Evolutionary conservation across 2,797 vertebrate species (phyloP), one percentile per base, ranked within the genome.

Genomic region (Enteromius paludinosus): DNA sequence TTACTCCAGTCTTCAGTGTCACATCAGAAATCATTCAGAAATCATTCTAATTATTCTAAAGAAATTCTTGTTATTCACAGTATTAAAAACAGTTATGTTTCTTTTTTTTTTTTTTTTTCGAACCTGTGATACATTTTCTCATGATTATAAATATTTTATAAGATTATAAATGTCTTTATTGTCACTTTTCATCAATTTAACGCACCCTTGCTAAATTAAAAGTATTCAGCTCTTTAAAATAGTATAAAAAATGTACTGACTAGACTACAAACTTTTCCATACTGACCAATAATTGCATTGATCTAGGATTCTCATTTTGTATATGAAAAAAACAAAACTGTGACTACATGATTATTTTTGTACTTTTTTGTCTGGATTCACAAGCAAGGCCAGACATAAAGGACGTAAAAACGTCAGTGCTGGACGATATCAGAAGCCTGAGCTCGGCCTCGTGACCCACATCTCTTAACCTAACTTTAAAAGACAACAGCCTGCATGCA

Each of bases 401-500:
- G 59, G 6, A 70, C 1, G 14, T 5, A 41, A 41, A 49, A 49
- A 25, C 5, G 4, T 52, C 70, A 54, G n/a, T 74, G 28, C 33
- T 25, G 11, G 70, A 65, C 41, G 70, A 66, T 30, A n/a, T 71
- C 87, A 87, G 78, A 83, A 85, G 76, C 84, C 77, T 72, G 77
- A 81, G 86, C 88, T 93, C 90, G 89, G 88, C 89, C 89, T 84
- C 85, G 73, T 90, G 90, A 93, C 86, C 85, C 88, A 82, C 86
- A 75, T 71, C 83, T 87, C 87, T 83, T 78, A 78, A 87, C 82
- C 84, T 85, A 87, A 86, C 87, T 91, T 91, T 88, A 88, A 91
- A 77, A 93, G 92, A 91, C 91, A 90, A 89, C 89, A 92, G 88
- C 83, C 65, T 1, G 73, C 82, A 62, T 23, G 76, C 89, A 92